Conservation (phyloP, 1,140 invertebrate genomes). For the Lepidurus packardi region DNA sequence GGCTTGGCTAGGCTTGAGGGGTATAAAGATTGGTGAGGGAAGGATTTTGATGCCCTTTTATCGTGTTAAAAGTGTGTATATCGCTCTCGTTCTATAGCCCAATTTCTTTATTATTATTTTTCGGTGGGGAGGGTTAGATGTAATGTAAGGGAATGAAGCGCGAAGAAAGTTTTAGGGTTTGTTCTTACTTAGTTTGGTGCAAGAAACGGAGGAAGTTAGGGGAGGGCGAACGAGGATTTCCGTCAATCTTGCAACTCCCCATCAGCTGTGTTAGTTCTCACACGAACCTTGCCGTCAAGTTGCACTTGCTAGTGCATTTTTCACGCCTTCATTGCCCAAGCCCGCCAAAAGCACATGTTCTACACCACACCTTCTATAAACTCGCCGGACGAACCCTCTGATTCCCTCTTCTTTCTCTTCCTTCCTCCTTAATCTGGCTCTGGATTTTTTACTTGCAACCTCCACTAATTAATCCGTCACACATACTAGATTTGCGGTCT, state of each 20-base stretch:
- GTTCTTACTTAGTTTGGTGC: background rate
- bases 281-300: conserved; percentile 18
- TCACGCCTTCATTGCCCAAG: conserved; percentile 20
- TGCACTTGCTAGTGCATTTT: conserved; percentile 19
- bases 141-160: background rate
- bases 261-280: conserved; percentile 13
- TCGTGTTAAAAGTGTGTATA: background rate
- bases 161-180: background rate
- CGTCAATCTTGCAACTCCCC: conserved; percentile 12
- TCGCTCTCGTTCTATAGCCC: background rate
- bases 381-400: background rate
- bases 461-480: background rate
- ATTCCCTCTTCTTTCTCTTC: background rate
- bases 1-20: no score
- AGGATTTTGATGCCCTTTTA: background rate
- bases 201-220: background rate
- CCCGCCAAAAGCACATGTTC: conserved; percentile 20
- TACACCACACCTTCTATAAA: conserved; percentile 2
- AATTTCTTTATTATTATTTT: no score
- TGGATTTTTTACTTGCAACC: no score
- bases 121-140: background rate
- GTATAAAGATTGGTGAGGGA: background rate
- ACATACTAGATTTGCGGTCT: background rate
- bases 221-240: background rate
- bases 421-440: background rate